Evolutionary conservation across 2,113 vertebrate genomes (phyloP).

Genomic region (Phrynosoma platyrhinos): DNA sequence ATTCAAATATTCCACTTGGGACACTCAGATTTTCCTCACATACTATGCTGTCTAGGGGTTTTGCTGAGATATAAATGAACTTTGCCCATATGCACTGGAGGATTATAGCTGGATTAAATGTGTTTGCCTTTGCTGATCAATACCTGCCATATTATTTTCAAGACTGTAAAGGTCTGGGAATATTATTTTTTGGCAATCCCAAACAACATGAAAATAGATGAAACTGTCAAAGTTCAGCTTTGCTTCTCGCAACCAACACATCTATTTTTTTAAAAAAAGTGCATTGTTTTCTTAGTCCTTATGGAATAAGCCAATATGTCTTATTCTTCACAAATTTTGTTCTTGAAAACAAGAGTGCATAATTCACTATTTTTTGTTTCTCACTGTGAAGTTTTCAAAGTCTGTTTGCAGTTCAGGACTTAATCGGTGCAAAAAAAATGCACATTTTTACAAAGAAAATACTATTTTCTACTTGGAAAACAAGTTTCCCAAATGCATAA

Average conservation of each 20-base stretch:
- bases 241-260: neutral
- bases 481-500: too few relatives aligned
- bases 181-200: slow-evolving; percentile 40
- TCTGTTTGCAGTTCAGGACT: too few relatives aligned
- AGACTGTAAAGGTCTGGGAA: neutral
- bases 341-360: too few relatives aligned
- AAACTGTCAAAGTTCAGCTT: slow-evolving; percentile 7
- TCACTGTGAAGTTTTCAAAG: too few relatives aligned
- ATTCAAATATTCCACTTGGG: slow-evolving; percentile 38
- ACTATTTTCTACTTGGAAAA: too few relatives aligned
- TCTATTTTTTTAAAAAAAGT: neutral
- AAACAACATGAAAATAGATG: slow-evolving; percentile 33
- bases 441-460: too few relatives aligned
- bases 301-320: too few relatives aligned
- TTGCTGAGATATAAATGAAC: neutral
- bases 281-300: slow-evolving; percentile 4
- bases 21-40: neutral
- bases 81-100: slow-evolving; percentile 16
- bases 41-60: neutral
- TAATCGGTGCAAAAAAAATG: too few relatives aligned
- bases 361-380: too few relatives aligned
- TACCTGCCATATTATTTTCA: neutral
- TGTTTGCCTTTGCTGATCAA: slow-evolving; percentile 33
- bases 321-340: too few relatives aligned
- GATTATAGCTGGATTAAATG: neutral